These are phyloP conservation scores for Spheniscus mendiculus DNA, from an alignment of 2,113 vertebrate species.

Conservation along the genomic window DNA sequence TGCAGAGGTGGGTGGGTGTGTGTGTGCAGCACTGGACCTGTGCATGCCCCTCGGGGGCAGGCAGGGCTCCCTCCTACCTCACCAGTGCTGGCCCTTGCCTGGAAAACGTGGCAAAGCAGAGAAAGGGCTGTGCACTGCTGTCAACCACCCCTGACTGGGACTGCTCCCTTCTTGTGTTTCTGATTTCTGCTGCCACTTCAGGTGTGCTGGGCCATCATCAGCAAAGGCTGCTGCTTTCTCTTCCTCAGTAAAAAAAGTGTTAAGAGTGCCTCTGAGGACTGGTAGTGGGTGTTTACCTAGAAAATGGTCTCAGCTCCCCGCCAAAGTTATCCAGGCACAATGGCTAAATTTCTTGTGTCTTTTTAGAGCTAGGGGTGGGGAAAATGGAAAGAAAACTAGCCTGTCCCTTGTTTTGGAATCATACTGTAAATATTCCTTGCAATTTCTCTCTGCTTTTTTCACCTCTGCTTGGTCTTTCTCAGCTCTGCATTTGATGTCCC, in stretches of 20 bases:
- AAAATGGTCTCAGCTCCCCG: background rate
- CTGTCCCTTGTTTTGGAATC: background rate
- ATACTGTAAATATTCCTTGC: background rate
- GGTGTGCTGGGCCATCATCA: background rate
- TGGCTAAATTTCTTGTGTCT: background rate
- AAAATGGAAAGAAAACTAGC: background rate
- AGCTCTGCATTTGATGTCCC: background rate
- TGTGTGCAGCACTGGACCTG: background rate
- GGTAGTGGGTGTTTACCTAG: background rate
- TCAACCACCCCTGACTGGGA: background rate
- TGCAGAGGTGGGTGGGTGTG: accelerated
- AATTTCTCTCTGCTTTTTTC: background rate
- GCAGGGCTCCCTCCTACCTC: background rate
- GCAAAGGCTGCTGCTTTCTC: background rate
- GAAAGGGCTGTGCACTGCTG: background rate
- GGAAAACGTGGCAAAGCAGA: background rate
- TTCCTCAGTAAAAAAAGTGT: background rate
- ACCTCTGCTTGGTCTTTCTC: background rate
- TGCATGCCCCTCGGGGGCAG: accelerated
- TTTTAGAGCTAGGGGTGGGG: background rate
- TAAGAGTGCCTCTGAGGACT: background rate
- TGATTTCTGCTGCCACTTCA: background rate
- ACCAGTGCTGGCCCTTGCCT: accelerated
- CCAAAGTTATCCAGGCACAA: background rate
- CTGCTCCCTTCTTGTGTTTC: background rate